Percentiles rank a stretch among this genome's conserved stretches.
These are phyloP conservation scores for Alauda arvensis DNA, from an alignment of 2,797 vertebrate species.

Conservation along the genomic window DNA sequence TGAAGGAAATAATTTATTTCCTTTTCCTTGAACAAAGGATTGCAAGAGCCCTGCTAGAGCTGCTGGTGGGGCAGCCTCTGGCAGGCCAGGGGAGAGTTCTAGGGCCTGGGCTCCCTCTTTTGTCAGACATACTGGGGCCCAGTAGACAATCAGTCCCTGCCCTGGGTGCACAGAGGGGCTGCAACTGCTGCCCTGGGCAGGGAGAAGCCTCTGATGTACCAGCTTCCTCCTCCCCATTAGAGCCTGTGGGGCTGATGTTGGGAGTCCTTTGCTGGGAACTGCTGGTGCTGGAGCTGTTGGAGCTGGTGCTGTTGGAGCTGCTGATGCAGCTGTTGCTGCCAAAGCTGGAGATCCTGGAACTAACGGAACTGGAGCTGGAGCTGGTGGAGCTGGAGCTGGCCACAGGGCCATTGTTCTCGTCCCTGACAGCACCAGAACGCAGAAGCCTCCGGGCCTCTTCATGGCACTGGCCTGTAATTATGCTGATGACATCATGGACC, in stretches of 20 bases:
- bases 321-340: not conserved
- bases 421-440: rapidly evolving
- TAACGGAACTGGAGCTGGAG: not conserved
- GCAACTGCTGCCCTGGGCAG: not conserved
- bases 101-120: not conserved
- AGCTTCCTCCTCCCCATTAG: not conserved
- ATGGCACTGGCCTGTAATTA: not conserved
- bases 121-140: not conserved
- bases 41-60: too few species aligned
- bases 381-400: not conserved
- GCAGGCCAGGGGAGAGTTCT: not conserved
- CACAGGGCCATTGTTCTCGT: rapidly evolving
- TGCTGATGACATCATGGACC: not conserved
- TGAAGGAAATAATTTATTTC: not conserved
- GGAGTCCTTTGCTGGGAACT: not conserved
- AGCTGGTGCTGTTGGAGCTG: not conserved
- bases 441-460: not conserved
- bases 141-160: not conserved
- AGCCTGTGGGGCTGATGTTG: not conserved
- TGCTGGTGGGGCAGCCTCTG: not conserved
- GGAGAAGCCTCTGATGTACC: not conserved
- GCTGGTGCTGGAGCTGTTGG: not conserved
- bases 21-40: not conserved
- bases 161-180: not conserved
- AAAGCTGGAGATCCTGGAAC: not conserved